These are phyloP conservation scores for Parasteatoda lunata DNA, from an alignment of 2,888 invertebrate species.

Conservation along the genomic window DNA sequence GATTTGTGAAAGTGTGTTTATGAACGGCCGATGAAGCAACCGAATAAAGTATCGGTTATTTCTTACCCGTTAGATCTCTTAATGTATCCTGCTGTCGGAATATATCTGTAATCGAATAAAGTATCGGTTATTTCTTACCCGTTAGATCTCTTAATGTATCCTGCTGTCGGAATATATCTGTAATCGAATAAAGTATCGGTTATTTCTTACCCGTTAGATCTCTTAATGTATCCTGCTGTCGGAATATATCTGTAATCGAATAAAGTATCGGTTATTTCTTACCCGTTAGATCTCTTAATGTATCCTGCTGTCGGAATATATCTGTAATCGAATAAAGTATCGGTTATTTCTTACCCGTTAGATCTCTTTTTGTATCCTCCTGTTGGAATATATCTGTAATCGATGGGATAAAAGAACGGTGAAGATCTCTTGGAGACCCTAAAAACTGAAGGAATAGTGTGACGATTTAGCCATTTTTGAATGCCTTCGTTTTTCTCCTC, in stretches of 20 bases:
- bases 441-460: constrained; percentile 54
- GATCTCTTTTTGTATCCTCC: constrained; percentile 51
- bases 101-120: too few relatives aligned
- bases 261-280: not conserved
- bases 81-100: too few relatives aligned
- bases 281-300: constrained; percentile 41
- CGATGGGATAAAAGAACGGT: constrained; percentile 56
- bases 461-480: constrained; percentile 45
- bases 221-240: too few relatives aligned
- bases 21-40: too few relatives aligned
- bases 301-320: constrained; percentile 38
- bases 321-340: not conserved
- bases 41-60: too few relatives aligned
- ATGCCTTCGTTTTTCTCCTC: constrained; percentile 42
- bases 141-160: too few relatives aligned
- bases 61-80: too few relatives aligned
- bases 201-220: constrained; percentile 13
- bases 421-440: constrained; percentile 48
- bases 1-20: too few relatives aligned
- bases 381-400: constrained; percentile 55
- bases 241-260: not conserved
- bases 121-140: too few relatives aligned
- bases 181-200: not conserved
- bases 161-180: too few relatives aligned
- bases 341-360: not conserved